Evolutionary conservation across 2,797 vertebrate genomes (phyloP).

Genomic region (Percopsis omiscomaycus): DNA sequence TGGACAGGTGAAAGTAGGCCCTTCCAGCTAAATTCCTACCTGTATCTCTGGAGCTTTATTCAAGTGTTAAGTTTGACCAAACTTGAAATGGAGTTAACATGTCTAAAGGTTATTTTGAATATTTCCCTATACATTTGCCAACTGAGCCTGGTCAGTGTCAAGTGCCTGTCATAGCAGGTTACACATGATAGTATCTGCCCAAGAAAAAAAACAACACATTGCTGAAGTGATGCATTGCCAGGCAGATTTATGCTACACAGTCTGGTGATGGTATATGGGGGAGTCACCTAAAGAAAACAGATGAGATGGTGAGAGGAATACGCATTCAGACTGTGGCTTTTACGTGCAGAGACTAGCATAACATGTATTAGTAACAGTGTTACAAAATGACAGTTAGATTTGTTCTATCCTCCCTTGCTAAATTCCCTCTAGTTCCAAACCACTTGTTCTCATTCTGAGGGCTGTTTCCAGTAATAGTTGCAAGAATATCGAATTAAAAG

Average conservation of each 20-base stretch:
- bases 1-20: not conserved
- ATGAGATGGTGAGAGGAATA: conserved; percentile 27
- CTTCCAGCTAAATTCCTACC: not conserved
- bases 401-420: not conserved
- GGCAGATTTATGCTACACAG: conserved; percentile 66
- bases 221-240: conserved; percentile 59
- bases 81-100: conserved; percentile 12
- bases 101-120: conserved; percentile 15
- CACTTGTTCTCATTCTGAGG: conserved; percentile 9
- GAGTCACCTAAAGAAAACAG: conserved; percentile 52
- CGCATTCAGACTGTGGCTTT: conserved; percentile 36
- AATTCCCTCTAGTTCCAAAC: conserved; percentile 6
- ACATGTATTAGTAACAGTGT: conserved; percentile 24
- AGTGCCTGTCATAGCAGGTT: conserved; percentile 47
- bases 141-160: conserved; percentile 22
- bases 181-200: conserved; percentile 40
- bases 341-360: conserved; percentile 36
- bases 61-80: not conserved
- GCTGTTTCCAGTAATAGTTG: not conserved
- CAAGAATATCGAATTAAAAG: not conserved
- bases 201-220: conserved; percentile 49
- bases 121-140: conserved; percentile 25
- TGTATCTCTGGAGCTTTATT: not conserved
- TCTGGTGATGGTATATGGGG: conserved; percentile 52
- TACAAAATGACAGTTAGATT: conserved; percentile 12